Percentiles rank a stretch among this genome's conserved stretches.
Conservation (phyloP, 2,888 invertebrate genomes). For the Stomorhina lunata region DNA sequence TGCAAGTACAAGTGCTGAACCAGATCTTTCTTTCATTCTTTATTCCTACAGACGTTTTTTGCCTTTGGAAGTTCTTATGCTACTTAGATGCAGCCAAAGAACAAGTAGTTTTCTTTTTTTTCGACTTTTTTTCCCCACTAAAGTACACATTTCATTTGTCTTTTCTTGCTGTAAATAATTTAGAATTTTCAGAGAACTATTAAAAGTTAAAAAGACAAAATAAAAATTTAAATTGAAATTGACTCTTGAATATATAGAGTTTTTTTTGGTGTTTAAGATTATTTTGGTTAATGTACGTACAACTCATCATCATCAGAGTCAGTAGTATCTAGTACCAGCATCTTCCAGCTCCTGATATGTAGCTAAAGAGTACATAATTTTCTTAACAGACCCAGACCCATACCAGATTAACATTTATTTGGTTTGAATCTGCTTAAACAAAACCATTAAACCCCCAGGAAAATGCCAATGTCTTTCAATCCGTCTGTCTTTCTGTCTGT, state of each 20-base stretch:
- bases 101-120: background rate
- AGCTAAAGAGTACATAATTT: no score
- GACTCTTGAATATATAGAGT: background rate
- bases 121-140: background rate
- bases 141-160: background rate
- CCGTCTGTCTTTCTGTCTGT: no score
- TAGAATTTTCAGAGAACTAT: constrained; percentile 6
- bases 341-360: no score
- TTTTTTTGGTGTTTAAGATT: constrained; percentile 26
- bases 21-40: background rate
- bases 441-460: no score
- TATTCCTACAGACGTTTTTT: background rate
- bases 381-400: no score
- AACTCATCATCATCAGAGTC: no score
- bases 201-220: background rate
- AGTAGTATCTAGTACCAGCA: no score
- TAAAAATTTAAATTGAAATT: background rate
- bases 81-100: no score
- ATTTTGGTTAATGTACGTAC: constrained; percentile 6
- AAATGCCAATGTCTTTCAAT: no score
- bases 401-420: no score
- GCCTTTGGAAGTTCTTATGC: background rate
- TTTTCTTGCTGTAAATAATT: no score
- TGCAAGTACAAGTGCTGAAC: constrained; percentile 3
- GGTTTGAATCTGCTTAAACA: no score